Conservation (phyloP, 2,113 vertebrate species). For the Nymphicus hollandicus region DNA sequence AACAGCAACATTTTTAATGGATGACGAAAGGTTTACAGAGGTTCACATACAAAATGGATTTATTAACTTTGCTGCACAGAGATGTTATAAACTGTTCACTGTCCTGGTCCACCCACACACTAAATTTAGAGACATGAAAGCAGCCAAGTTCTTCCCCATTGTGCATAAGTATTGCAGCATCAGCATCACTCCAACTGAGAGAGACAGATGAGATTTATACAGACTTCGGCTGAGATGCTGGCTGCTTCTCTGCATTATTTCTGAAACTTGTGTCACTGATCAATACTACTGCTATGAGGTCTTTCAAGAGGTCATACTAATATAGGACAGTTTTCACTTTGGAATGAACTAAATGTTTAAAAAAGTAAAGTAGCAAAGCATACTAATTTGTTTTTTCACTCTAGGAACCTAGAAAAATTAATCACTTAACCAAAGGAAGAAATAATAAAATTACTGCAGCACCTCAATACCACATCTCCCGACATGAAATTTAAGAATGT, state of each 20-base stretch:
- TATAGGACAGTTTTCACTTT: slow-evolving; percentile 22
- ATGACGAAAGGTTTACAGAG: neutral
- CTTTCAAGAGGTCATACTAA: slow-evolving; percentile 32
- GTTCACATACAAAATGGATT: neutral
- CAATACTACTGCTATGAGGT: slow-evolving; percentile 13
- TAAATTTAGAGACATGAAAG: slow-evolving; percentile 26
- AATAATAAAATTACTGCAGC: neutral
- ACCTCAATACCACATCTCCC: neutral
- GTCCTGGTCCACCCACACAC: neutral
- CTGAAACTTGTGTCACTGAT: slow-evolving; percentile 23
- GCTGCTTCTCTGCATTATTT: slow-evolving; percentile 19
- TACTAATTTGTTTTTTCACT: slow-evolving; percentile 3
- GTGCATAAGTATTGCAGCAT: neutral
- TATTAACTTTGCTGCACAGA: neutral
- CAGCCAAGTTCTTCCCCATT: slow-evolving; percentile 20
- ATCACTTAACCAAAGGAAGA: neutral
- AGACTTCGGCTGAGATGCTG: slow-evolving; percentile 24
- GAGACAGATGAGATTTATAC: slow-evolving; percentile 44
- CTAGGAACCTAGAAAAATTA: neutral
- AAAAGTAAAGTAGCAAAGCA: neutral
- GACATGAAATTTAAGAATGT: neutral
- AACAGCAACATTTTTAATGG: neutral
- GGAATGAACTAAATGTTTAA: slow-evolving; percentile 39
- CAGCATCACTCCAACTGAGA: slow-evolving; percentile 21
- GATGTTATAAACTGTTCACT: neutral